A percentile compares a stretch with the other conserved stretches of the same genome.
These are phyloP conservation scores for Cancer borealis DNA, from an alignment of 2,888 invertebrate genomes.

Conservation along the genomic window DNA sequence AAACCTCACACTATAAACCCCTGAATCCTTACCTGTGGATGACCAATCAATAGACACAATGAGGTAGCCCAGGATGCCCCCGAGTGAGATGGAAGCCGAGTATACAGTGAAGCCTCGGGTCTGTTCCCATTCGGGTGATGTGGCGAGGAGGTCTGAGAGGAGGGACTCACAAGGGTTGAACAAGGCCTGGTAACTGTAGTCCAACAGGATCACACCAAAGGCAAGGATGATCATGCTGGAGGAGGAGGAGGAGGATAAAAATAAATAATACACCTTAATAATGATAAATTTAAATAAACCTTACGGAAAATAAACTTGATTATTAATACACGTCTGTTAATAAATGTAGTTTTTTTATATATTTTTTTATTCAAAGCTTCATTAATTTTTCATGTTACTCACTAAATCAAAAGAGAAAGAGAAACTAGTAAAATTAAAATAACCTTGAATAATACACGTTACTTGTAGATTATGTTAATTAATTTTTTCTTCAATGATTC, in stretches of 20 bases:
- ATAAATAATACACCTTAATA: background rate
- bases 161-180: constrained; percentile 79
- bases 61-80: constrained; percentile 79
- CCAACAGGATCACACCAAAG: constrained; percentile 78
- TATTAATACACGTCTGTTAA: no score
- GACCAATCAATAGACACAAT: constrained; percentile 79
- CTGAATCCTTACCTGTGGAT: background rate
- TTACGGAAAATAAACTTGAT: no score
- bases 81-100: constrained; percentile 79
- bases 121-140: constrained; percentile 69
- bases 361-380: no score
- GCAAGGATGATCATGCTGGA: constrained; percentile 76
- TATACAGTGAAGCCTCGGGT: constrained; percentile 79
- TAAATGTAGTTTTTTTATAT: no score
- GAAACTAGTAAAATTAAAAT: background rate
- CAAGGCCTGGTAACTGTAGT: constrained; percentile 78
- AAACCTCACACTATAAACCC: background rate
- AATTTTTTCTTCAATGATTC: no score
- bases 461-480: background rate
- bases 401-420: background rate
- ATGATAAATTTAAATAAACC: background rate
- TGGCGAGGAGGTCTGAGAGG: constrained; percentile 78
- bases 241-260: background rate
- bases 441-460: background rate
- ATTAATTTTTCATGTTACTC: no score